Conservation (phyloP, 2,888 invertebrate genomes). For the Phytoseiulus persimilis region DNA sequence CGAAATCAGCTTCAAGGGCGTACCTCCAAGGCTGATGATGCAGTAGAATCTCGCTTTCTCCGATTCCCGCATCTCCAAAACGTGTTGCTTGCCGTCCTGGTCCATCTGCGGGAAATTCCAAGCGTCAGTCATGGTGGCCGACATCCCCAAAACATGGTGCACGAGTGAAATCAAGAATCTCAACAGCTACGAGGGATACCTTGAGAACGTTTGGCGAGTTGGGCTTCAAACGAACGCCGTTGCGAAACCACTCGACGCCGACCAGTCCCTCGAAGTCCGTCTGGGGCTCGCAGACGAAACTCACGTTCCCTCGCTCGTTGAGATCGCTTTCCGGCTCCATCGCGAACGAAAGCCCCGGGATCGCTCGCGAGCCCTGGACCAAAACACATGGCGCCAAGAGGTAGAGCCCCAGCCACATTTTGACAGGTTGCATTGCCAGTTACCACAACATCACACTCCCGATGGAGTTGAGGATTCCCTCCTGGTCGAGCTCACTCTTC, state of each 20-base stretch:
- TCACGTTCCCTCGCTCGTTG: background rate
- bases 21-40: constrained; percentile 10
- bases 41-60: constrained; percentile 6
- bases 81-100: constrained; percentile 5
- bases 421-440: background rate
- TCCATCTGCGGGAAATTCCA: background rate
- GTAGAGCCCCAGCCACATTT: background rate
- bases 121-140: no score
- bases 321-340: constrained; percentile 23
- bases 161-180: no score
- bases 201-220: constrained; percentile 18
- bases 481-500: background rate
- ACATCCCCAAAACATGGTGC: no score
- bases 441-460: background rate
- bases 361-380: background rate
- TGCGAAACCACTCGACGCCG: constrained; percentile 12
- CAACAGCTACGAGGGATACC: background rate
- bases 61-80: constrained; percentile 16
- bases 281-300: constrained; percentile 9
- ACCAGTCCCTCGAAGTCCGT: constrained; percentile 9
- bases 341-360: constrained; percentile 9
- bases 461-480: background rate
- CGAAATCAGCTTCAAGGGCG: background rate
- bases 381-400: background rate
- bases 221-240: background rate